Base-by-base conservation (phyloP, 2,113 vertebrate species). In the Pica pica region DNA sequence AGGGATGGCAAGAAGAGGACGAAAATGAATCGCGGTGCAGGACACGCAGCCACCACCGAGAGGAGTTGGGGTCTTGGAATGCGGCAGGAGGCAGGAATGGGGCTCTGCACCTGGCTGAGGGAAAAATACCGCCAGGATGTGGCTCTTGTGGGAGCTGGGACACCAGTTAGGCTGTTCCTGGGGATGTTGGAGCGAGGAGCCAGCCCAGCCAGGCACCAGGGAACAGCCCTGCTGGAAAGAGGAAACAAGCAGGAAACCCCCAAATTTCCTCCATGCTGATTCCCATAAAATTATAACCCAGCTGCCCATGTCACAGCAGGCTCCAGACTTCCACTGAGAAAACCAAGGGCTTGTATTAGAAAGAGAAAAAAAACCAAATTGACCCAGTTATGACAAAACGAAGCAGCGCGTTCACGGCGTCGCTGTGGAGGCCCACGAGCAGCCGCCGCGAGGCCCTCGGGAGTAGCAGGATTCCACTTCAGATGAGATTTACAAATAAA, bases 371-470 rank as follows among this genome's bases (percentile, higher is more conserved):
- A 42, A 8, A 28, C 12, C 14, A 33, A 83, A 61, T 33, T 75
- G 95, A 93, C 96, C 96, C 93, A 93, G 91, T 97, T 96, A 81
- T 41, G 89, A 95, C 94, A 94, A 83, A 94, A 78, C 2, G 3
- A 78, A 83, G 37, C 89, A 83, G 83, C 68, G 1, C 4, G 10
- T 55, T 23, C 21, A 59, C 61, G 23, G 92, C 83, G 17, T 46
- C 3, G 0, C 71, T 18, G 83, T 68, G 39, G 80, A 81, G 63
- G 56, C 60, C 86, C 47, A 1, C 4, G 15, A 86, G 61, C 83
- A 74, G n/a, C 86, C 86, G 59, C 91, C 80, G 7, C 73, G 31
- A 52, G 64, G 68, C 89, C 86, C 88, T 59, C 6, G 5, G 93
- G 91, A 95, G 47, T 10, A 39, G 42, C 59, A 89, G 75, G 79